phyloP scores from a whole-genome alignment of 2,888 invertebrate genomes.

The Leptothorax acervorum region DNA sequence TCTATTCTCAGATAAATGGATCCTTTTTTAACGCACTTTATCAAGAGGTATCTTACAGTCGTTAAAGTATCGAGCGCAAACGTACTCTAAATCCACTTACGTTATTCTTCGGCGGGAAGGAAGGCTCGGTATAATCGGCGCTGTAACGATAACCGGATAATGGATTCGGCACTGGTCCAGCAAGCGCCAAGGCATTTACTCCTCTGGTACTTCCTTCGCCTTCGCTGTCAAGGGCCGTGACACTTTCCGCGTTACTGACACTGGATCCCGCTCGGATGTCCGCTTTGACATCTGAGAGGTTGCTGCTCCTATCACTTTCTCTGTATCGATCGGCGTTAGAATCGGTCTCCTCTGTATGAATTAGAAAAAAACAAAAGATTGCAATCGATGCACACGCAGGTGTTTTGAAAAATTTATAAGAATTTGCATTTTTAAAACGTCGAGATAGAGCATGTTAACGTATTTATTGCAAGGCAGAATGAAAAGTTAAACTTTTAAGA shows the following conservation, averaged over 20 bases:
- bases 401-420: not conserved
- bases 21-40: not conserved
- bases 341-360: constrained; percentile 84
- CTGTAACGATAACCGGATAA: constrained; percentile 90
- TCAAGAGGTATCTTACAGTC: not conserved
- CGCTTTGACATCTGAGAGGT: constrained; percentile 96
- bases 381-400: not conserved
- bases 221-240: constrained; percentile 86
- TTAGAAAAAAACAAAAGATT: not conserved
- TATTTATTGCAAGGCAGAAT: not conserved
- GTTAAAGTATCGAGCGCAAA: not conserved
- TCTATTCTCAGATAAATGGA: not conserved
- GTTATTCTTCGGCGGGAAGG: constrained; percentile 91
- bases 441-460: not conserved
- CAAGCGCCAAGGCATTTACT: constrained; percentile 88
- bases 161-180: constrained; percentile 92
- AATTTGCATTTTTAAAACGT: not conserved
- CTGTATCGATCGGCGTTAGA: constrained; percentile 86
- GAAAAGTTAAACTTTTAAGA: not conserved
- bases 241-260: constrained; percentile 91
- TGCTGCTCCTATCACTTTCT: constrained; percentile 95
- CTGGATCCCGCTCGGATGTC: constrained; percentile 94
- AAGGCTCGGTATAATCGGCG: constrained; percentile 92
- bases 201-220: constrained; percentile 87
- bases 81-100: constrained; percentile 85